A percentile compares a stretch with the other conserved stretches of the same genome.
These are phyloP conservation scores for Prinia subflava DNA, from an alignment of 2,113 vertebrate species.

Conservation along the genomic window DNA sequence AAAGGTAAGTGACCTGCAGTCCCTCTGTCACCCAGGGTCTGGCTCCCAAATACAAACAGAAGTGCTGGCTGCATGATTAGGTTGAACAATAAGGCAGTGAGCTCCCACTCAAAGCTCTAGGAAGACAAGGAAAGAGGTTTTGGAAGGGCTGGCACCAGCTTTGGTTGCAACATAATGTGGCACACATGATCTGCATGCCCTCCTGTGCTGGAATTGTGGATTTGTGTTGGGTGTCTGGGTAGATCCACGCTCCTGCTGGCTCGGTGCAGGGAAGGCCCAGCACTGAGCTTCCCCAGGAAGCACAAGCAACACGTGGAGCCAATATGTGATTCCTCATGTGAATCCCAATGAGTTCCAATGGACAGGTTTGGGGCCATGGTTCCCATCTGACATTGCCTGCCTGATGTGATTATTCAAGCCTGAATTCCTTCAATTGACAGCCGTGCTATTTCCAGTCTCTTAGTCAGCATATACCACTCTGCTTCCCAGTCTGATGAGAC, in stretches of 20 bases:
- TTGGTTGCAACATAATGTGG: not conserved
- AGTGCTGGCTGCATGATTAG: accelerated
- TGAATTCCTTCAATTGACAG: slow-evolving; percentile 36
- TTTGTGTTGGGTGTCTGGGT: accelerated
- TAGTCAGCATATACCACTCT: slow-evolving; percentile 4
- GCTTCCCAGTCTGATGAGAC: slow-evolving; percentile 52
- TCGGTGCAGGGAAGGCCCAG: accelerated
- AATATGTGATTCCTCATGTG: not conserved
- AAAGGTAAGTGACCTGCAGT: not conserved
- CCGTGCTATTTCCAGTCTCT: slow-evolving; percentile 15
- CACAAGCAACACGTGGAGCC: not conserved
- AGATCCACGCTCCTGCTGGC: accelerated
- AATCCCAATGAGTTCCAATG: not conserved
- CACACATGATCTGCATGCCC: accelerated
- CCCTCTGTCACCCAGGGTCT: not conserved
- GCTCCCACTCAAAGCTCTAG: not conserved
- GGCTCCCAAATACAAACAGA: not conserved
- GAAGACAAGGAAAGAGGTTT: not conserved
- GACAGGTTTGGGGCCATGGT: not conserved
- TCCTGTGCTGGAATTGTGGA: accelerated
- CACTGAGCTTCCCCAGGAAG: not conserved
- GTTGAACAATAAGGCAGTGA: not conserved
- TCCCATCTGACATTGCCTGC: not conserved
- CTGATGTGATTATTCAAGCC: slow-evolving; percentile 11
- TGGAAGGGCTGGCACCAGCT: not conserved